Evolutionary conservation across 1,140 invertebrate genomes (phyloP).

Genomic region (Meteorus sp.): DNA sequence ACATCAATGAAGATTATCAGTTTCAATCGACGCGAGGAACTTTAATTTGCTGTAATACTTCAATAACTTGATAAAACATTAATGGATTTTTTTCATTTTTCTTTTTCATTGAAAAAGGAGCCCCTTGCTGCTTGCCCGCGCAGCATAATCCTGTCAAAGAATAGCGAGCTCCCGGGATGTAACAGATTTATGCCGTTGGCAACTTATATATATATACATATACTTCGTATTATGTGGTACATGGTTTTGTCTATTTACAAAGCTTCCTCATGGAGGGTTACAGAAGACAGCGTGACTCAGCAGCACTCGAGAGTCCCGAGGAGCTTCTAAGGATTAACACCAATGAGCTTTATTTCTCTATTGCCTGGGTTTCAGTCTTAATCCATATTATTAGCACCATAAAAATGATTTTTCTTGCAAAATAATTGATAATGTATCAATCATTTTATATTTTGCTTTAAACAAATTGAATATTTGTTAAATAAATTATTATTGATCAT

Average conservation of each 20-base stretch:
- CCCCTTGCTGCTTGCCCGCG: conserved; percentile 10
- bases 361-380: background rate
- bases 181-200: conserved; percentile 27
- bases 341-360: conserved; percentile 16
- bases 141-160: conserved; percentile 35
- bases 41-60: conserved; percentile 12
- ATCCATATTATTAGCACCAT: background rate
- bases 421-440: too few species aligned
- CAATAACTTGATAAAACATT: background rate
- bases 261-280: conserved; percentile 1
- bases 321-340: conserved; percentile 29
- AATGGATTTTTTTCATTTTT: background rate
- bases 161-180: conserved; percentile 15
- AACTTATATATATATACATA: conserved; percentile 9
- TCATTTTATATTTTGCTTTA: too few species aligned
- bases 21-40: too few species aligned
- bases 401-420: too few species aligned
- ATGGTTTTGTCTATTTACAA: conserved; percentile 14
- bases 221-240: conserved; percentile 6
- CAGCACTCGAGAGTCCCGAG: conserved; percentile 1
- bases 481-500: too few species aligned
- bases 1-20: too few species aligned
- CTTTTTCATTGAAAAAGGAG: conserved; percentile 7
- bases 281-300: conserved; percentile 24
- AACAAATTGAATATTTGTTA: too few species aligned